phyloP scores from a whole-genome alignment of 2,113 vertebrate species.

The Lethenteron camtschaticum region DNA sequence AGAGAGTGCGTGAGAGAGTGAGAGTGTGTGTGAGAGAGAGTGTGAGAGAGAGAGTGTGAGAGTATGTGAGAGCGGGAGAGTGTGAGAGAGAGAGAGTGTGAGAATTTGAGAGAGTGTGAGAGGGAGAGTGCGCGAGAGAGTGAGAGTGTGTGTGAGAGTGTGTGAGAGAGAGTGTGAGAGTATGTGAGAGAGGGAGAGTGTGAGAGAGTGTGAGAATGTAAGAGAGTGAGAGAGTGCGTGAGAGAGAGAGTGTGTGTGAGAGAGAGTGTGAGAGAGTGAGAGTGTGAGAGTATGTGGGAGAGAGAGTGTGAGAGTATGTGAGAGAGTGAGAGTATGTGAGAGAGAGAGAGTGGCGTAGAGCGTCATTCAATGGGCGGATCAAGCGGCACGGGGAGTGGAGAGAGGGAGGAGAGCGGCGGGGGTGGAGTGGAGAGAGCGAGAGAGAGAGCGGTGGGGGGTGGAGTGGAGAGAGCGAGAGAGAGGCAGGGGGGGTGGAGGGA shows the following conservation, averaged over 20 bases:
- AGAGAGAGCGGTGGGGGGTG: no score
- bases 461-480: no score
- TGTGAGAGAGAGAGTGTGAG: not conserved
- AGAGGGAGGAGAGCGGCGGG: no score
- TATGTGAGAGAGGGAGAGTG: not conserved
- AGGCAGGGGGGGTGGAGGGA: no score
- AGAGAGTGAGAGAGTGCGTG: not conserved
- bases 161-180: not conserved
- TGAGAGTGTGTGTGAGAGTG: not conserved
- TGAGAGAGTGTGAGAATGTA: not conserved
- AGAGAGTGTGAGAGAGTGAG: not conserved
- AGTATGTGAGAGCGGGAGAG: not conserved
- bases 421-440: no score
- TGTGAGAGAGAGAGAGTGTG: not conserved
- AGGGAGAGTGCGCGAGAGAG: not conserved
- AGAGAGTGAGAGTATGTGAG: not conserved
- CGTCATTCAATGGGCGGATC: no score
- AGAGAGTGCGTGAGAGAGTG: not conserved
- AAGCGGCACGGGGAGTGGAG: no score
- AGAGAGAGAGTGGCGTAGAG: not conserved
- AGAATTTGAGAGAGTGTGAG: not conserved
- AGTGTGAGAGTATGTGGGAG: not conserved
- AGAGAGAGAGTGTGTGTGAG: not conserved
- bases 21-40: not conserved
- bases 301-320: not conserved